phyloP scores from a whole-genome alignment of 2,888 invertebrate species.

The Deladenus siricidicola region DNA sequence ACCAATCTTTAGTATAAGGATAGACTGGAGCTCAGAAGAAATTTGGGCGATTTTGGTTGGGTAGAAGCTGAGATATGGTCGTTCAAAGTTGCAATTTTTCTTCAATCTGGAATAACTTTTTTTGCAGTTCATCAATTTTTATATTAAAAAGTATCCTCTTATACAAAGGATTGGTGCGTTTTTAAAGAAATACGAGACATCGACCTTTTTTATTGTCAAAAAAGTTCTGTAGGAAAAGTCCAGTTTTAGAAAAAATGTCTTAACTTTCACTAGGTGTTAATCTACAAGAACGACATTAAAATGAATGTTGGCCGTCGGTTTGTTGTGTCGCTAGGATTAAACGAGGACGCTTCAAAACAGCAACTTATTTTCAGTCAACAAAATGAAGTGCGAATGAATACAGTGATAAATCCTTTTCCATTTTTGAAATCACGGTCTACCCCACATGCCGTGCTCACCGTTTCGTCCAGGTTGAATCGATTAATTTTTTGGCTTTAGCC shows the following conservation, averaged over 20 bases:
- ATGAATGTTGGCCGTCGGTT: constrained; percentile 61
- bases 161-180: neutral
- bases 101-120: too few species aligned
- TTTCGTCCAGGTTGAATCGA: constrained; percentile 60
- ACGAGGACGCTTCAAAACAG: constrained; percentile 58
- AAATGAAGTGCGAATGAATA: constrained; percentile 65
- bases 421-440: constrained; percentile 77
- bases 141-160: neutral
- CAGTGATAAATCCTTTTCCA: constrained; percentile 74
- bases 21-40: too few species aligned
- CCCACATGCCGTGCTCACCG: constrained; percentile 82
- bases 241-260: too few species aligned
- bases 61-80: too few species aligned
- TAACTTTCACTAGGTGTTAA: constrained; percentile 59
- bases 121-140: too few species aligned
- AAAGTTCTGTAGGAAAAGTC: too few species aligned
- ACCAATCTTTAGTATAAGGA: too few species aligned
- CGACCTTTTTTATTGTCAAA: too few species aligned
- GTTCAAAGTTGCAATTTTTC: too few species aligned
- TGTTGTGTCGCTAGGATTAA: constrained; percentile 49
- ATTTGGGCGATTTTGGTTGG: too few species aligned
- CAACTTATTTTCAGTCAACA: constrained; percentile 48
- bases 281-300: constrained; percentile 80
- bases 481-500: neutral
- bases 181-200: too few species aligned